Conservation (phyloP, 1,140 invertebrate genomes). For the Daktulosphaira vitifoliae region DNA sequence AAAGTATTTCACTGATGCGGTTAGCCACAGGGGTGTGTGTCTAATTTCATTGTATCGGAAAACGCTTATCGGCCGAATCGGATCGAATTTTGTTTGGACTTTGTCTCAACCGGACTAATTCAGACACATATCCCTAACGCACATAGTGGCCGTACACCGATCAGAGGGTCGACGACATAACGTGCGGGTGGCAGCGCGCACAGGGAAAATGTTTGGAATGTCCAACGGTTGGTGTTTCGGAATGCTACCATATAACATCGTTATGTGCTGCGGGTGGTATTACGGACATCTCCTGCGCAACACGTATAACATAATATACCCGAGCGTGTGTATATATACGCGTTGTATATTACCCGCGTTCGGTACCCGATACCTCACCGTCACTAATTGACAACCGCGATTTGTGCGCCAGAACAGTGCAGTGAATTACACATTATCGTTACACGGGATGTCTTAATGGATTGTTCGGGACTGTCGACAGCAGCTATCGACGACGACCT, state of each 20-base stretch:
- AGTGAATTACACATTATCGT: neutral
- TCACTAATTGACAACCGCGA: slow-evolving; percentile 19
- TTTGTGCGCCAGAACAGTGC: too few species aligned
- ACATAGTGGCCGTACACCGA: neutral
- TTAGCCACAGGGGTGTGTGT: neutral
- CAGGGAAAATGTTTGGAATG: slow-evolving; percentile 5
- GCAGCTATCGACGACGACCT: neutral
- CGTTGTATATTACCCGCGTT: neutral
- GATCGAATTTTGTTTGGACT: slow-evolving; percentile 17
- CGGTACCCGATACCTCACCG: slow-evolving; percentile 17
- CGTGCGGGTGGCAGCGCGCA: neutral
- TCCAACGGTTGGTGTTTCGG: slow-evolving; percentile 7
- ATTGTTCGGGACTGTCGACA: neutral
- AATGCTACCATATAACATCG: slow-evolving; percentile 22
- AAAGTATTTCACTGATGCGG: neutral
- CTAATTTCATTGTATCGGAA: slow-evolving; percentile 19
- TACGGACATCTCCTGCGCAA: too few species aligned
- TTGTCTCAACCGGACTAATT: neutral
- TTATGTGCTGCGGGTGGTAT: slow-evolving; percentile 27
- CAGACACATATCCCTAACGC: neutral
- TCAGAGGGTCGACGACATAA: neutral
- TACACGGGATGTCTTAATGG: slow-evolving; percentile 11
- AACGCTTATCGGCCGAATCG: slow-evolving; percentile 15
- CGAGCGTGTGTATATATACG: neutral
- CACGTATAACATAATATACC: too few species aligned